Conservation (phyloP, 2,888 invertebrate species). For the Drosophila setosimentum region DNA sequence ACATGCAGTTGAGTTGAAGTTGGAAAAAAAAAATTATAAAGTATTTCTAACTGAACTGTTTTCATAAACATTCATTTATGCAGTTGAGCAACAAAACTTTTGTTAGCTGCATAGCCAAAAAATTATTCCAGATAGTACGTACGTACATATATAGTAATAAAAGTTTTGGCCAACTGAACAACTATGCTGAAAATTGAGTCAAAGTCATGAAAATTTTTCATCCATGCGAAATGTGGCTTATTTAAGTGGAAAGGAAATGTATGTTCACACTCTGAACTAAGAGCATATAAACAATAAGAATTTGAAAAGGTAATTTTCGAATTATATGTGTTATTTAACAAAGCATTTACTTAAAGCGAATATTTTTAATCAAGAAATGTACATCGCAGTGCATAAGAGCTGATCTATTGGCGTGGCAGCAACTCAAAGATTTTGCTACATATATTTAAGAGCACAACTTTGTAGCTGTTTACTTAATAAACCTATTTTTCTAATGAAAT, state of each 20-base stretch:
- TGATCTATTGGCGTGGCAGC: no score
- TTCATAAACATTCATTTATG: conserved; percentile 3
- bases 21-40: conserved; percentile 9
- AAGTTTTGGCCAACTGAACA: conserved; percentile 40
- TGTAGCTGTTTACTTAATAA: background rate
- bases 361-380: background rate
- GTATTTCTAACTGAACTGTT: conserved; percentile 10
- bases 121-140: conserved; percentile 48
- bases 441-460: no score
- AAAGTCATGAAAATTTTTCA: conserved; percentile 49
- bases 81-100: conserved; percentile 42
- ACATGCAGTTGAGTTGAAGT: conserved; percentile 18
- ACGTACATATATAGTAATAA: conserved; percentile 47
- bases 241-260: conserved; percentile 14
- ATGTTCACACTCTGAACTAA: conserved; percentile 10
- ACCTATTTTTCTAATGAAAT: conserved; percentile 17
- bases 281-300: background rate
- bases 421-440: no score
- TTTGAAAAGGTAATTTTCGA: background rate
- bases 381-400: no score
- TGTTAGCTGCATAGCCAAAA: conserved; percentile 11
- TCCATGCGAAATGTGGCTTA: conserved; percentile 42
- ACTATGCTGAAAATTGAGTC: conserved; percentile 54
- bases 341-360: background rate
- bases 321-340: background rate